Conservation (phyloP, 2,888 invertebrate genomes). For the Drosophila aldrichi region DNA sequence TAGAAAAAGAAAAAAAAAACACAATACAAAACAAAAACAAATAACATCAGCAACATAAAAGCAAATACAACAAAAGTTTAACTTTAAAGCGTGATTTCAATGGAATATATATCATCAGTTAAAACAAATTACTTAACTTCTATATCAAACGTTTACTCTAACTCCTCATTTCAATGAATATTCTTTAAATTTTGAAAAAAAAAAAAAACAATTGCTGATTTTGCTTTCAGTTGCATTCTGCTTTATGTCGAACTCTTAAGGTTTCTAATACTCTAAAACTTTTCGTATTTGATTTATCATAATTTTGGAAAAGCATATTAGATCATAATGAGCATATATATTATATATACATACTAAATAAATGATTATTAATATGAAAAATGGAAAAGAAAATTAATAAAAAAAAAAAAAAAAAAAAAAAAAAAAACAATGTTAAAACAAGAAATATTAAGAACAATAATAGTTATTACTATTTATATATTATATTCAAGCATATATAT, state of each 20-base stretch:
- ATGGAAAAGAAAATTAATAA: conserved; percentile 59
- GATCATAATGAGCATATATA: conserved; percentile 73
- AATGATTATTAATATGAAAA: conserved; percentile 58
- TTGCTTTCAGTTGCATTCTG: conserved; percentile 24
- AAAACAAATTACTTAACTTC: conserved; percentile 56
- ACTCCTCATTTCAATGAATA: not conserved
- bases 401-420: conserved; percentile 56
- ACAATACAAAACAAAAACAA: conserved; percentile 29
- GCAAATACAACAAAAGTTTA: conserved; percentile 83
- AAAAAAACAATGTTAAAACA: conserved; percentile 72
- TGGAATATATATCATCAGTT: conserved; percentile 83
- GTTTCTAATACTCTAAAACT: conserved; percentile 60
- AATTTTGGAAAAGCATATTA: conserved; percentile 66
- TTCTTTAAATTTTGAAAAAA: not conserved
- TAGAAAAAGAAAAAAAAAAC: conserved; percentile 52
- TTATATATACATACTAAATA: conserved; percentile 72
- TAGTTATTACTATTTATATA: conserved; percentile 85
- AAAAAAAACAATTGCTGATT: conserved; percentile 12
- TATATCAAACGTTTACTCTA: conserved; percentile 30
- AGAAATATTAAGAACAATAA: conserved; percentile 85
- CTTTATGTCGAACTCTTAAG: conserved; percentile 52
- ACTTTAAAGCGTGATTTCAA: conserved; percentile 84
- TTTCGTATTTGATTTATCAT: conserved; percentile 35
- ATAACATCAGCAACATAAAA: conserved; percentile 61
- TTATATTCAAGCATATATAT: conserved; percentile 80